Conservation (phyloP, 2,797 vertebrate species). For the Chaetophractus vellerosus region DNA sequence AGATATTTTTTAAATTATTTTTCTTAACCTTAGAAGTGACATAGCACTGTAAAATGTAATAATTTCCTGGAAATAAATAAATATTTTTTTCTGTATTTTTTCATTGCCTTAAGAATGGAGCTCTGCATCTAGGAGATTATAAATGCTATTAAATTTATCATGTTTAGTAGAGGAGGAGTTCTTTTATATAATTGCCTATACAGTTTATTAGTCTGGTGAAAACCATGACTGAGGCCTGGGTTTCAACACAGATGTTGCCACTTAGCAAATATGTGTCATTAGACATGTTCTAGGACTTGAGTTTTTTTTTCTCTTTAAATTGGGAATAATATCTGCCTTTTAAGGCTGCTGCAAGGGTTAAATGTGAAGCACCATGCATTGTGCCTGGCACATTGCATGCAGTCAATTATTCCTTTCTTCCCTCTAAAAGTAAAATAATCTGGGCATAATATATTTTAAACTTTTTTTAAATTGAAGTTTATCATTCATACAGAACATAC, state of each 20-base stretch:
- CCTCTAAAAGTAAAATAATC: background rate
- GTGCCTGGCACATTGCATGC: background rate
- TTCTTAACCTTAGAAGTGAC: constrained; percentile 52
- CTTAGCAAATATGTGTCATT: constrained; percentile 40
- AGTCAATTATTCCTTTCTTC: constrained; percentile 26
- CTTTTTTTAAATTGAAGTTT: no score
- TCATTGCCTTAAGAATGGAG: constrained; percentile 35
- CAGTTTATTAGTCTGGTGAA: background rate
- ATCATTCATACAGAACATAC: no score
- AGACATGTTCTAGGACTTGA: background rate
- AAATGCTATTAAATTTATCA: constrained; percentile 47
- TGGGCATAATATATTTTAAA: background rate
- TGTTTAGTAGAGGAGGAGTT: background rate
- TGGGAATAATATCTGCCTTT: background rate
- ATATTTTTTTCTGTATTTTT: constrained; percentile 44
- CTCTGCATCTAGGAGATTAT: background rate
- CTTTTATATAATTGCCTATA: constrained; percentile 35
- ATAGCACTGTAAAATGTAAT: constrained; percentile 26
- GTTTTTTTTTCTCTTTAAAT: constrained; percentile 53
- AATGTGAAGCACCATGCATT: background rate
- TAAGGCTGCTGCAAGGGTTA: background rate
- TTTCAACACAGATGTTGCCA: constrained; percentile 43
- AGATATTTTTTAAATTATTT: constrained; percentile 49
- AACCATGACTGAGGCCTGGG: background rate
- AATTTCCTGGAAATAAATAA: constrained; percentile 12